Conservation (phyloP, 2,888 invertebrate species). For the Fragum sueziense region DNA sequence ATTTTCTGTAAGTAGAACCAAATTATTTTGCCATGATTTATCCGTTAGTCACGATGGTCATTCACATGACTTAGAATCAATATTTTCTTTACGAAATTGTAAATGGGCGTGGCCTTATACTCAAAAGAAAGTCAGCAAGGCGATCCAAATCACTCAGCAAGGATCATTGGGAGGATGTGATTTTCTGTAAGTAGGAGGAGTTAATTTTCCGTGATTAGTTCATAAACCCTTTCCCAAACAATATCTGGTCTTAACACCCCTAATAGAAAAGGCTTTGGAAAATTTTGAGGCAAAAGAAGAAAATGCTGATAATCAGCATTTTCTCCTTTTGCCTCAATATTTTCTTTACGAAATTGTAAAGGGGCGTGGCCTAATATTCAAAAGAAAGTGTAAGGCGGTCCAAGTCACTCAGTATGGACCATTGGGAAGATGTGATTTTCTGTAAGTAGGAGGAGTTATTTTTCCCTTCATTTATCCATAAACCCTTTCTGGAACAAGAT, state of each 20-base stretch:
- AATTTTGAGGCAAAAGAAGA: no score
- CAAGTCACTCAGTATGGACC: conserved; percentile 96
- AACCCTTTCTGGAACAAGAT: no score
- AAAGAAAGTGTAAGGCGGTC: conserved; percentile 83
- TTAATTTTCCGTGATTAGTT: no score
- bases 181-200: conserved; percentile 69
- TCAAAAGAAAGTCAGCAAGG: conserved; percentile 78
- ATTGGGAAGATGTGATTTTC: conserved; percentile 98
- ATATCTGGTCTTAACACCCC: no score
- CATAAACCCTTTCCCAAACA: conserved; percentile 69
- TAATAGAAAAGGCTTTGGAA: no score
- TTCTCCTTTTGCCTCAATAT: no score
- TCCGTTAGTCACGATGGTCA: no score
- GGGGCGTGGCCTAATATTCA: conserved; percentile 75
- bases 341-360: no score
- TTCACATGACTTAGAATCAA: no score
- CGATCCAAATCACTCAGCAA: conserved; percentile 49
- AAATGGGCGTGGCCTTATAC: conserved; percentile 73
- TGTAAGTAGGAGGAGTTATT: conserved; percentile 74
- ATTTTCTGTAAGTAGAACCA: conserved; percentile 86
- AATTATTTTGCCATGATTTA: not conserved
- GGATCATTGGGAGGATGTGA: conserved; percentile 70
- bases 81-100: no score
- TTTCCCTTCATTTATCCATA: no score
- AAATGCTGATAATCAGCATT: no score